Evolutionary conservation across 2,797 vertebrate species (phyloP).

Genomic region (Borostomias antarcticus): DNA sequence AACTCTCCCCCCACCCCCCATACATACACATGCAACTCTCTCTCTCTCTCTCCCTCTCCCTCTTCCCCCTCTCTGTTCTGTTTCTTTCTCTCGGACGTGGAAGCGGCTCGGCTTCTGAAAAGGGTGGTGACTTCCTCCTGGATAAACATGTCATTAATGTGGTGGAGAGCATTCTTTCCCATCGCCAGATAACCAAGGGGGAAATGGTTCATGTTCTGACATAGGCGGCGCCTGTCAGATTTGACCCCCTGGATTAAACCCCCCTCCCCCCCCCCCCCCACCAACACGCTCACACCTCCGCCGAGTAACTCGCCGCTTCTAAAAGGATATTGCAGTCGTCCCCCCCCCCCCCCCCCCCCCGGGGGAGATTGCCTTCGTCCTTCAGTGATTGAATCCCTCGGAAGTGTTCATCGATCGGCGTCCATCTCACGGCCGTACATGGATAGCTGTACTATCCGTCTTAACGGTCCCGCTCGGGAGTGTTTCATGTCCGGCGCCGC

Average conservation of each 20-base stretch:
- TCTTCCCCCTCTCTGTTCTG: slow-evolving; percentile 23
- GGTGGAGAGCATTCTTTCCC: slow-evolving; percentile 94
- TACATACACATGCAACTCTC: not conserved
- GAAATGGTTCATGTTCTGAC: slow-evolving; percentile 75
- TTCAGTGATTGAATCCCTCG: too few relatives aligned
- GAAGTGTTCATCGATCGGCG: too few relatives aligned
- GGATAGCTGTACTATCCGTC: too few relatives aligned
- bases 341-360: too few relatives aligned
- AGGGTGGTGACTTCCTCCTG: slow-evolving; percentile 97
- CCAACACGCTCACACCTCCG: not conserved
- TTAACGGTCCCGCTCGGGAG: too few relatives aligned
- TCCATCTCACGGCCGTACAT: too few relatives aligned
- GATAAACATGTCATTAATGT: slow-evolving; percentile 98
- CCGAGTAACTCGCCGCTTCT: too few relatives aligned
- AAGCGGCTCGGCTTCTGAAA: slow-evolving; percentile 88
- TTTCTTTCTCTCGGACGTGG: slow-evolving; percentile 77
- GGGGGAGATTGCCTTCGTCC: too few relatives aligned
- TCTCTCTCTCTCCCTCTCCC: not conserved
- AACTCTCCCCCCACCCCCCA: not conserved
- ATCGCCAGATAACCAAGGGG: slow-evolving; percentile 91
- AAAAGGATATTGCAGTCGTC: too few relatives aligned
- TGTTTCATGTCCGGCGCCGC: too few relatives aligned
- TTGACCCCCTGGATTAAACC: slow-evolving; percentile 45
- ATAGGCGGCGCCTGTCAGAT: slow-evolving; percentile 60
- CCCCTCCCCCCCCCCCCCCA: slow-evolving; percentile 27